These are phyloP conservation scores for Chrysogorgia sp. DNA, from an alignment of 92 coral and sea anemone genomes.

Conservation along the genomic window DNA sequence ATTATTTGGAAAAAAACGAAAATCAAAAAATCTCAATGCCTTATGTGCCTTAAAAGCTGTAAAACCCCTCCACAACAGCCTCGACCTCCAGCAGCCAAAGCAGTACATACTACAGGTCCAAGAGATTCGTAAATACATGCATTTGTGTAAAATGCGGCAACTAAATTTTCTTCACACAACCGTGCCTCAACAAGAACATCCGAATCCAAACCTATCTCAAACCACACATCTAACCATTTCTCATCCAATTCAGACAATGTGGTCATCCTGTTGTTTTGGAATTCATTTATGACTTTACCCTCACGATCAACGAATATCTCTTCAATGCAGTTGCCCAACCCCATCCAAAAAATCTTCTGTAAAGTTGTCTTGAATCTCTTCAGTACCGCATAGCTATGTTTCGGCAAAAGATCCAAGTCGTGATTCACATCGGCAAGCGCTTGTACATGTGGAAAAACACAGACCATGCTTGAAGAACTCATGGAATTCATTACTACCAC, in stretches of 20 bases:
- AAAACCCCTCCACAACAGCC: slow-evolving; percentile 19
- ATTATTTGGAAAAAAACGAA: too few species aligned
- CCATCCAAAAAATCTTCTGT: slow-evolving; percentile 36
- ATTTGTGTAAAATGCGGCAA: slow-evolving; percentile 21
- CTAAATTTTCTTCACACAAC: slow-evolving; percentile 33
- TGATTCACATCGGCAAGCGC: slow-evolving; percentile 27
- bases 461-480: not conserved
- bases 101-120: slow-evolving; percentile 29
- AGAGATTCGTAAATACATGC: slow-evolving; percentile 17
- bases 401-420: slow-evolving; percentile 26
- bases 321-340: slow-evolving; percentile 25
- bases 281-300: not conserved
- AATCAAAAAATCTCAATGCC: too few species aligned
- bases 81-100: not conserved
- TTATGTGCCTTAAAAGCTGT: slow-evolving; percentile 34
- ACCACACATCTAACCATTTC: slow-evolving; percentile 17
- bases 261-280: slow-evolving; percentile 16
- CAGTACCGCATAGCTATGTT: slow-evolving; percentile 9
- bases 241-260: slow-evolving; percentile 6
- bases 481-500: too few species aligned
- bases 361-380: slow-evolving; percentile 21
- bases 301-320: slow-evolving; percentile 14
- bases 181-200: slow-evolving; percentile 34
- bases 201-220: slow-evolving; percentile 15
- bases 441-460: slow-evolving; percentile 28